Evolutionary conservation across 2,888 invertebrate genomes (phyloP).

Genomic region (Argyra leucocephala): DNA sequence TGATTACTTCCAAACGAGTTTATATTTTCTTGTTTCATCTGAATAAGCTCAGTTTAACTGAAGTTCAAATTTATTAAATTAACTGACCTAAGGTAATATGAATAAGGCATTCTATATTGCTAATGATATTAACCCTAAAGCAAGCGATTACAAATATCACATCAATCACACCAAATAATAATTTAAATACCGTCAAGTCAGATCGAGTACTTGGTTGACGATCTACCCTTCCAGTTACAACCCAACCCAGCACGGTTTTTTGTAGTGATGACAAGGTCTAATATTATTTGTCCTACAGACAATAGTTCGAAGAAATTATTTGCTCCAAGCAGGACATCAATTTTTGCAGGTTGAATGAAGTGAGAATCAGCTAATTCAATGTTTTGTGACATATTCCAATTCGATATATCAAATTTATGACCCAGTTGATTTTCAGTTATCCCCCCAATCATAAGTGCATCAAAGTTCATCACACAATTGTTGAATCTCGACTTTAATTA

Average conservation of each 20-base stretch:
- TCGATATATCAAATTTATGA: neutral
- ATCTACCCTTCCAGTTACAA: slow-evolving; percentile 7
- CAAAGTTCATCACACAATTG: neutral
- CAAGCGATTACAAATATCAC: no score
- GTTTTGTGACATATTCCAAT: neutral
- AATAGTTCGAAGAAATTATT: slow-evolving; percentile 21
- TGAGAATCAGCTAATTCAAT: neutral
- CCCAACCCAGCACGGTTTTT: slow-evolving; percentile 21
- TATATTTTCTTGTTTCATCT: no score
- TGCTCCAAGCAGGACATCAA: neutral
- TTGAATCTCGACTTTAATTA: neutral
- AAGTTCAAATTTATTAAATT: no score
- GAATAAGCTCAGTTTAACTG: no score
- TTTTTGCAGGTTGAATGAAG: neutral
- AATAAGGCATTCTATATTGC: no score
- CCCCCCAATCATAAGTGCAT: neutral
- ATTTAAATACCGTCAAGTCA: no score
- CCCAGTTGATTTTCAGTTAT: neutral
- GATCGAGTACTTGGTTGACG: neutral
- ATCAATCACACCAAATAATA: no score
- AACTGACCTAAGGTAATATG: no score
- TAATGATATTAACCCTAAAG: no score
- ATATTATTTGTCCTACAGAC: slow-evolving; percentile 21
- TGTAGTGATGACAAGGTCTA: slow-evolving; percentile 20
- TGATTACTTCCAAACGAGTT: no score